Evolutionary conservation across 1,140 invertebrate genomes (phyloP).

Genomic region (Nylanderia fulva): DNA sequence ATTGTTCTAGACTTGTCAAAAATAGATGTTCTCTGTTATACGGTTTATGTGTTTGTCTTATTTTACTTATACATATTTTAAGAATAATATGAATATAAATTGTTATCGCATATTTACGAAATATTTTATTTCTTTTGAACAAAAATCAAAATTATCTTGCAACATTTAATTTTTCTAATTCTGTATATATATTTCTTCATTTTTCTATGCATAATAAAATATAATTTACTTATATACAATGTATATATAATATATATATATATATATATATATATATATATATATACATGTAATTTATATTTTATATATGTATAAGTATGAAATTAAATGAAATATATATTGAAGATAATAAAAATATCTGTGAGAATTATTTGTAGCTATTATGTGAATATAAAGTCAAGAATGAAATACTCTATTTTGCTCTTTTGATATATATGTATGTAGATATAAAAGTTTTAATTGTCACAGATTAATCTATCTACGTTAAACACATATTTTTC

Average conservation of each 20-base stretch:
- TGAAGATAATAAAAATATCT: background rate
- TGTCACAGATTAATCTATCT: constrained; percentile 23
- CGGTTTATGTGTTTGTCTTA: background rate
- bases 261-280: too few species aligned
- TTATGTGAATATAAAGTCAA: constrained; percentile 17
- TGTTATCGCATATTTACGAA: background rate
- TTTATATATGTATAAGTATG: too few species aligned
- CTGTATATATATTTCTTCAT: background rate
- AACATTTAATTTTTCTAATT: background rate
- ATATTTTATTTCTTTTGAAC: constrained; percentile 12
- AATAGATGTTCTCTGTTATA: background rate
- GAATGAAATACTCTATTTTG: background rate
- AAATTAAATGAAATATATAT: background rate
- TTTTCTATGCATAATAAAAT: too few species aligned
- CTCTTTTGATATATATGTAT: background rate
- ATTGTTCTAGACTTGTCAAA: background rate
- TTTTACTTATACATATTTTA: background rate
- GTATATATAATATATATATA: too few species aligned
- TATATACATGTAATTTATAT: too few species aligned
- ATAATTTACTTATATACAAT: too few species aligned
- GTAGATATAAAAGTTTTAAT: constrained; percentile 47
- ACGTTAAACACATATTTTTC: constrained; percentile 37
- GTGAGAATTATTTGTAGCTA: background rate
- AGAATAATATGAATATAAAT: background rate
- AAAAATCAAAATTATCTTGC: background rate